Conservation (phyloP, 2,113 vertebrate species). For the Chaetura pelagica region DNA sequence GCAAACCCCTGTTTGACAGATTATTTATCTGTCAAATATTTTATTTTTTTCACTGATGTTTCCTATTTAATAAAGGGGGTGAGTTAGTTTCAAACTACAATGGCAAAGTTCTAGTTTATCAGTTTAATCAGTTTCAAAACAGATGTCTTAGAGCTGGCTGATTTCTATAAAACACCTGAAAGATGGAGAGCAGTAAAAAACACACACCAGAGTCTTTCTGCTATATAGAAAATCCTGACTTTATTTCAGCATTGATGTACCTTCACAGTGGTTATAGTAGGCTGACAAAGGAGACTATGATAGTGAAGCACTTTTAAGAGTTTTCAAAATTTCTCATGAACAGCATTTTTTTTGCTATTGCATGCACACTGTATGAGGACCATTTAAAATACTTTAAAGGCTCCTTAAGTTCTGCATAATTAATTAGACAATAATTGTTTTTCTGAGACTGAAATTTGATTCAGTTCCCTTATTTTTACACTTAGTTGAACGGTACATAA, state of each 20-base stretch:
- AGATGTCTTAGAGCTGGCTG: not conserved
- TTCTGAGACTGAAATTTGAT: not conserved
- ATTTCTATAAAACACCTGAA: not conserved
- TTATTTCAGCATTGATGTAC: not conserved
- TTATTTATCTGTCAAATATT: not conserved
- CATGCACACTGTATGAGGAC: not conserved
- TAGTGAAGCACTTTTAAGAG: not conserved
- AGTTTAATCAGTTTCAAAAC: not conserved
- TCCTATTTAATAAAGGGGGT: not conserved
- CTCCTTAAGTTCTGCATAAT: not conserved
- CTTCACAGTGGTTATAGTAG: not conserved
- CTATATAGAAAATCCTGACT: not conserved
- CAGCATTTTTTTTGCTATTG: not conserved
- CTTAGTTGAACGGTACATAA: not conserved
- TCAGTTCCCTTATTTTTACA: not conserved
- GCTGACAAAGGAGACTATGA: not conserved
- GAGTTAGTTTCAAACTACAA: not conserved
- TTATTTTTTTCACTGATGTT: not conserved
- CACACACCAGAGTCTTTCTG: rapidly evolving
- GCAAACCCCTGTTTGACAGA: not conserved
- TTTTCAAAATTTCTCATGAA: not conserved
- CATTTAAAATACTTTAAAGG: not conserved
- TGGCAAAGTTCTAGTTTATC: not conserved
- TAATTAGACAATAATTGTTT: not conserved
- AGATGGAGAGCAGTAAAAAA: not conserved